A percentile compares a stretch with the other conserved stretches of the same genome.
phyloP scores from a whole-genome alignment of 92 coral and sea anemone species.

The Phenganax marumi region DNA sequence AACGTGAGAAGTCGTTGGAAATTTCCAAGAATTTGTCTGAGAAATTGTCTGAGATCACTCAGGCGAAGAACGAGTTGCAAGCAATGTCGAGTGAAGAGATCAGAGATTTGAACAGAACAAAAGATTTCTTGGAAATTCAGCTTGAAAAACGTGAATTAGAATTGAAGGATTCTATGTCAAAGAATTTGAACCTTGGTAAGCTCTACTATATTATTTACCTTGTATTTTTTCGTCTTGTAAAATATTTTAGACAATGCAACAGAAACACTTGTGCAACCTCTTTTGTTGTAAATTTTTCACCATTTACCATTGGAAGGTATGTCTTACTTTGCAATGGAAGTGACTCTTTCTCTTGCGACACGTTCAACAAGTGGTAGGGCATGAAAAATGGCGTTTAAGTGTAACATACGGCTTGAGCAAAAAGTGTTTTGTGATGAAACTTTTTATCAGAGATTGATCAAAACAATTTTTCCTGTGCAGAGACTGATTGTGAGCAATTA shows the following conservation, averaged over 20 bases:
- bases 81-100: constrained; percentile 64
- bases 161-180: constrained; percentile 65
- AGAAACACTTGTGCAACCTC: no score
- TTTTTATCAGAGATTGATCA: neutral
- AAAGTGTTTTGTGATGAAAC: neutral
- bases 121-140: constrained; percentile 74
- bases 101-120: constrained; percentile 62
- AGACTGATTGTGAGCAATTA: constrained; percentile 60
- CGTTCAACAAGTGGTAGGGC: neutral
- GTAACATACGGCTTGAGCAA: neutral
- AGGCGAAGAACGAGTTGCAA: constrained; percentile 70
- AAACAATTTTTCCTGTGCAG: constrained; percentile 36
- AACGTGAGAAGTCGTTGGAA: constrained; percentile 49
- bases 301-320: no score
- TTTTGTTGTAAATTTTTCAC: no score
- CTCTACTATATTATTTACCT: neutral
- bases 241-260: no score
- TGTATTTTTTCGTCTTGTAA: neutral
- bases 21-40: constrained; percentile 61
- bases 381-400: no score
- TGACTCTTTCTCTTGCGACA: no score
- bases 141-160: constrained; percentile 58
- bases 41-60: constrained; percentile 58
- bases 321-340: no score
- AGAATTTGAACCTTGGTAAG: constrained; percentile 72